Base-by-base conservation (phyloP, 2,888 invertebrate genomes). In the Brenthis ino region DNA sequence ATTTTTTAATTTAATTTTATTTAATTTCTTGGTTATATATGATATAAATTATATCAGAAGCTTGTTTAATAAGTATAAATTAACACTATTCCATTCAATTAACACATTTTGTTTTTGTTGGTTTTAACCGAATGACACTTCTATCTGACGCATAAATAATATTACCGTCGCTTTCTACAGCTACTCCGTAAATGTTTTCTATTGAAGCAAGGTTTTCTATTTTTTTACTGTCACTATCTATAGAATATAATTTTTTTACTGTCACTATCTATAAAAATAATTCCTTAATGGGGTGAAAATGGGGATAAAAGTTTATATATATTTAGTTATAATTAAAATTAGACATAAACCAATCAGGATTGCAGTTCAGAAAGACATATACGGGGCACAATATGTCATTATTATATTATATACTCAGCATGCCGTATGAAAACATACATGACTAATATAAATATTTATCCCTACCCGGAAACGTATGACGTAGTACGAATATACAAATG, bases 101-200 rank as follows among this genome's bases (percentile, higher is more conserved):
- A 14, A 57, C 20, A 64, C 75, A 76, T 16, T 69, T 60, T 13
- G 60, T 64, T 68, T 75, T 72, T 6, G 73, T 77, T 43, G 76
- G 70, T 37, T 71, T 77, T 16, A 79, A 57, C 64, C 77, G 72
- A 16, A 77, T 64, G 48, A 79, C 57, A 11, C 69, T 73, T 28
- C 72, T 43, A 28, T 76, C 67, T 0, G 73, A 67, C 1, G 77
- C 76, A 57, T 76, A 79, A 56, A 80, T 72, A 54, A 79, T 73
- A 65, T 67, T 75, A 24, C 79, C 79, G 56, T 77, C 74, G 12
- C 65, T 61, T 66, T 78, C 79, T 57, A 80, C 70, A 6, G 77
- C 78, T n/a, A 77, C 16, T 20, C 76, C 75, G 43, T 75, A 78
- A 43, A 76, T 58, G 20, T 74, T 72, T 2, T 71, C 72, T 8